Conservation (phyloP, 2,888 invertebrate species). For the Polydrusus cervinus region DNA sequence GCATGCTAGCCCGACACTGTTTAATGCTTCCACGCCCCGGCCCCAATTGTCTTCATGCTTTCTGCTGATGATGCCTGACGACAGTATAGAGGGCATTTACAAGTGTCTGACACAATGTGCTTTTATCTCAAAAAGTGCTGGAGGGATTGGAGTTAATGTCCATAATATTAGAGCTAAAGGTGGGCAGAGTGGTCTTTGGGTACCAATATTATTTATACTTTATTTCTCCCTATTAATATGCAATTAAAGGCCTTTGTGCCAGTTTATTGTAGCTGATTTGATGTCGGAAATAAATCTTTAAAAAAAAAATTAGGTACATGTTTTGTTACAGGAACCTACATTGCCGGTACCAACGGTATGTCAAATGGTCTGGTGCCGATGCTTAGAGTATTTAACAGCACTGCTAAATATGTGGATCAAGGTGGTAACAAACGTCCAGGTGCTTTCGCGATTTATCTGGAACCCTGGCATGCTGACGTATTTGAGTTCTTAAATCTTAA, state of each 20-base stretch:
- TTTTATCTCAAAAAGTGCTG: slow-evolving; percentile 96
- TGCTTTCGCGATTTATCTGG: slow-evolving; percentile 97
- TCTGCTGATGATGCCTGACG: slow-evolving; percentile 93
- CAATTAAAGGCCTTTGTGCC: too few relatives aligned
- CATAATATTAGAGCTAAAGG: slow-evolving; percentile 92
- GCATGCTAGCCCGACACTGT: slow-evolving; percentile 98
- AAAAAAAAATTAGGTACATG: too few relatives aligned
- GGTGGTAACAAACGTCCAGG: slow-evolving; percentile 98
- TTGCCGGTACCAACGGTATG: slow-evolving; percentile 94
- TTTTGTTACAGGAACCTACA: slow-evolving; percentile 80
- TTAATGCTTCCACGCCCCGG: slow-evolving; percentile 92
- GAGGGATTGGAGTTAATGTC: slow-evolving; percentile 97
- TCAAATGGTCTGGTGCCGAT: slow-evolving; percentile 98
- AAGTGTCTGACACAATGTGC: slow-evolving; percentile 94
- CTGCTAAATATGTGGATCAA: slow-evolving; percentile 97
- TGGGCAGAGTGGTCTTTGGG: background rate
- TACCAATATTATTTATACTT: too few relatives aligned
- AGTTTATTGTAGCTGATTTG: background rate
- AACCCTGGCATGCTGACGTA: slow-evolving; percentile 99
- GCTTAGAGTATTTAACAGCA: slow-evolving; percentile 95
- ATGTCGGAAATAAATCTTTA: too few relatives aligned
- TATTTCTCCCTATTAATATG: too few relatives aligned
- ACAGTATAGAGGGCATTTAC: slow-evolving; percentile 96
- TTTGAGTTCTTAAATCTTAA: slow-evolving; percentile 95
- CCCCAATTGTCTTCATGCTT: slow-evolving; percentile 98